phyloP scores from a whole-genome alignment of 2,113 vertebrate genomes.

The Ptilonorhynchus violaceus region DNA sequence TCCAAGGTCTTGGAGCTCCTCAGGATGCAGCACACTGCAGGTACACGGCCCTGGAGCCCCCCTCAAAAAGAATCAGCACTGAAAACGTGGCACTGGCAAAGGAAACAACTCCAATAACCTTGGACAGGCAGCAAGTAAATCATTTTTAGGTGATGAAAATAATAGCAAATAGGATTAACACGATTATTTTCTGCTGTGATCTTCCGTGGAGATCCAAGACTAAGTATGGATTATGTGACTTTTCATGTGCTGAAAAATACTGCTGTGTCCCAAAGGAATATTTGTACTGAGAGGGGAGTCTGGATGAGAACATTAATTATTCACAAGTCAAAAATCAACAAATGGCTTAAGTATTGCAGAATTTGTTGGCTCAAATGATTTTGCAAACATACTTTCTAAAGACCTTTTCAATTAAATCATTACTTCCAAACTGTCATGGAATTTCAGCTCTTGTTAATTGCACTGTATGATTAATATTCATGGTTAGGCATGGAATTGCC shows the following conservation, averaged over 20 bases:
- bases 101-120: background rate
- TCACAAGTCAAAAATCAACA: constrained; percentile 58
- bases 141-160: background rate
- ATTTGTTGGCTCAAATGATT: constrained; percentile 5
- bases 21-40: background rate
- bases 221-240: background rate
- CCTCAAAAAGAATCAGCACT: background rate
- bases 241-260: background rate
- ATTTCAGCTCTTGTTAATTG: constrained; percentile 57
- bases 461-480: constrained; percentile 56
- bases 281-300: constrained; percentile 31
- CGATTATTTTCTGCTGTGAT: background rate
- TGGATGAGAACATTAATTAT: constrained; percentile 43
- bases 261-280: background rate
- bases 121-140: background rate
- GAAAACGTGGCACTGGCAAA: background rate
- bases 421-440: constrained; percentile 37
- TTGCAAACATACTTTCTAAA: background rate
- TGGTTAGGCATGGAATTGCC: constrained; percentile 10
- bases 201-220: background rate
- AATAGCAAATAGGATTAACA: background rate
- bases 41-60: background rate
- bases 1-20: background rate
- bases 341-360: constrained; percentile 31
- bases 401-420: constrained; percentile 50